These are phyloP conservation scores for Apodemia hepburni DNA, from an alignment of 2,888 invertebrate genomes.

Conservation along the genomic window DNA sequence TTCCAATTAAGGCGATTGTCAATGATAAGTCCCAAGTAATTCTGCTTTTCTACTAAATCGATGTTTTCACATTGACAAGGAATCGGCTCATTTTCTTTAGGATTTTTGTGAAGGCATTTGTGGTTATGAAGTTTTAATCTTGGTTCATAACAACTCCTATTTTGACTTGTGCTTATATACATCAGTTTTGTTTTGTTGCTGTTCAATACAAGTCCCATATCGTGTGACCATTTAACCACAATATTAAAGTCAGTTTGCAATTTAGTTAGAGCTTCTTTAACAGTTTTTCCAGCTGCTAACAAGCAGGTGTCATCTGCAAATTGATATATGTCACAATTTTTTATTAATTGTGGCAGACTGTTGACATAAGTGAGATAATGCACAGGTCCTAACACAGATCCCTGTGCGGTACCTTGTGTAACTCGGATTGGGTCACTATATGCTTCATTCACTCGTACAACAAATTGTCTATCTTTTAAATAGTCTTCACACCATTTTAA, in stretches of 20 bases:
- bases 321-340: slow-evolving; percentile 25
- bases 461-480: slow-evolving; percentile 22
- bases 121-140: slow-evolving; percentile 18
- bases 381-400: slow-evolving; percentile 31
- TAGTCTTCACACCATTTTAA: slow-evolving; percentile 28
- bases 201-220: slow-evolving; percentile 24
- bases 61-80: slow-evolving; percentile 21
- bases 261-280: slow-evolving; percentile 8
- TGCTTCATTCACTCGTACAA: slow-evolving; percentile 22
- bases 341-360: slow-evolving; percentile 16
- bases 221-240: slow-evolving; percentile 26
- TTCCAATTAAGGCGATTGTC: slow-evolving; percentile 22
- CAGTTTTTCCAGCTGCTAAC: slow-evolving; percentile 1
- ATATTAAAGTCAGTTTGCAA: slow-evolving; percentile 20
- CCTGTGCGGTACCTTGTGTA: slow-evolving; percentile 31
- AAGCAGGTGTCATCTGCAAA: slow-evolving; percentile 34
- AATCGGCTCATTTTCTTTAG: background rate
- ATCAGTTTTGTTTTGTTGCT: slow-evolving; percentile 25
- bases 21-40: slow-evolving; percentile 22
- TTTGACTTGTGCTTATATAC: slow-evolving; percentile 21
- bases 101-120: background rate
- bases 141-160: slow-evolving; percentile 12
- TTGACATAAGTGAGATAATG: slow-evolving; percentile 31
- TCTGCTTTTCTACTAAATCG: slow-evolving; percentile 20
- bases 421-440: slow-evolving; percentile 21